These are phyloP conservation scores for Diadromus collaris DNA, from an alignment of 2,888 invertebrate species.

Conservation along the genomic window DNA sequence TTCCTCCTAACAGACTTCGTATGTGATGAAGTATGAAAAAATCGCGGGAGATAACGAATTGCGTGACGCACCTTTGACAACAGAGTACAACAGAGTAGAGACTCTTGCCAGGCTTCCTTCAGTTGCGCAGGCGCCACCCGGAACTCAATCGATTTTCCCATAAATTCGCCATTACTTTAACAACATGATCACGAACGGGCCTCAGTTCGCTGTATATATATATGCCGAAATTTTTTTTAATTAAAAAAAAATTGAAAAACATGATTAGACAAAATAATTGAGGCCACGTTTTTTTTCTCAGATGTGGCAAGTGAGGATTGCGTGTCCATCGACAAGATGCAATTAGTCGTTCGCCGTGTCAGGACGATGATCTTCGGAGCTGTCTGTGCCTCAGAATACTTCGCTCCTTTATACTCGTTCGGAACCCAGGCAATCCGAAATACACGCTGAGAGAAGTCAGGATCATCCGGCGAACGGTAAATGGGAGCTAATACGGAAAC, in stretches of 20 bases:
- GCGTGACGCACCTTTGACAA: neutral
- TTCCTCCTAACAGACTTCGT: neutral
- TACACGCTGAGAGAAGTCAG: conserved; percentile 26
- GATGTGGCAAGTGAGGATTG: neutral
- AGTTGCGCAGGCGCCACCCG: neutral
- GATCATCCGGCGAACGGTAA: conserved; percentile 15
- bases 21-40: neutral
- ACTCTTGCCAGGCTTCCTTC: neutral
- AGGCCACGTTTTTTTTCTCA: neutral
- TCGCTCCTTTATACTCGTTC: conserved; percentile 2
- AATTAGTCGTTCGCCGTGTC: conserved; percentile 4
- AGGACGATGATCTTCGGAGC: conserved; percentile 30
- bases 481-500: neutral
- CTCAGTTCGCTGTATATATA: neutral
- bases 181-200: neutral
- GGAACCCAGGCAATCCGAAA: conserved; percentile 21
- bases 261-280: neutral
- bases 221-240: neutral
- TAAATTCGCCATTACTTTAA: neutral
- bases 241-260: neutral
- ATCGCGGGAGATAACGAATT: neutral
- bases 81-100: neutral
- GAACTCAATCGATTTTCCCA: neutral
- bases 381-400: conserved; percentile 15
- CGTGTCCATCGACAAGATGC: neutral